Base-by-base conservation (phyloP, 2,113 vertebrate species). In the Diadophis punctatus region DNA sequence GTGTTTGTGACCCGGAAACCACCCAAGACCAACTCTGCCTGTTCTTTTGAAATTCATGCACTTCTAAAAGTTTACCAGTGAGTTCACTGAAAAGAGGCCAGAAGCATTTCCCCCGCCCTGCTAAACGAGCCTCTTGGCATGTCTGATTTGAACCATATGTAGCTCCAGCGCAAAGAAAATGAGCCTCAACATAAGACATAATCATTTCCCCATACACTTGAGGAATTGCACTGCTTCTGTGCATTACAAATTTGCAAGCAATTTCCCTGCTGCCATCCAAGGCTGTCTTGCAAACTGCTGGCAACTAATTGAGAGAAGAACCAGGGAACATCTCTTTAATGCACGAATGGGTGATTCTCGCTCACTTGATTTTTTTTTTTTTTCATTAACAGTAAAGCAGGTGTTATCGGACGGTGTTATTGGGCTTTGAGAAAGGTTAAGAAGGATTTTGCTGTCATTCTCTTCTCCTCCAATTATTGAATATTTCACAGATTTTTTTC, bases 351-450 rank as follows among this genome's bases (percentile, higher is more conserved):
- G 80, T 94, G 93, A 96, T 96, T 80, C 95, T 95, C 94, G 93
- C 93, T 97, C 95, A 93, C 93, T 96, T 96, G 95, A 97, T 98
- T 98, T 98, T 56, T 96, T 98, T 98, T 56, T 96, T 98, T 74
- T 96, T 96, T 97, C 97, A 96, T 97, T 97, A 97, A 98, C 98
- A 97, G 97, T 95, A 96, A 97, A 96, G 96, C 97, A 97, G 96
- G 97, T 98, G 97, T 96, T 97, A 97, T 94, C 1, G 39, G 95
- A 96, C 96, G 94, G 63, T 93, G 93, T 96, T 97, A 98, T 97
- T 97, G 94, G 96, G 84, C 94, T 96, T 93, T 51, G 39, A 86
- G 60, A 98, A 98, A 98, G 98, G 97, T 98, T 97, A 97, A 97
- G 96, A 97, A 95, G 96, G 93, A 94, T 86, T 97, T 94, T 95